These are phyloP conservation scores for Thymelicus sylvestris DNA, from an alignment of 2,888 invertebrate species.

Conservation along the genomic window DNA sequence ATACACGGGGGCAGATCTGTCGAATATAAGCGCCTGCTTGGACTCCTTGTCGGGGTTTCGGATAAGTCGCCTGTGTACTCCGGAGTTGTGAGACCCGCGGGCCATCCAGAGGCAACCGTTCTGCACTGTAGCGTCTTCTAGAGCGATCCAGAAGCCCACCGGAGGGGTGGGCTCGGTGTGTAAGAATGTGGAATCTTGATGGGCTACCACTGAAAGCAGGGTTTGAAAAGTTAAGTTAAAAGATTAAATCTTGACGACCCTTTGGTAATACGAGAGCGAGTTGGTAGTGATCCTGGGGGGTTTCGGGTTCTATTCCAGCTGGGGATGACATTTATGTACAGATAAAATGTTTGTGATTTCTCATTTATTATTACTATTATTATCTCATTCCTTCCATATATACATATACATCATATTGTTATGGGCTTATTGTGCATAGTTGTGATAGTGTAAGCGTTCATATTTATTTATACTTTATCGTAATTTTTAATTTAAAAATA, in stretches of 20 bases:
- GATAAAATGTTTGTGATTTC: no score
- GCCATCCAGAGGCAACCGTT: constrained; percentile 98
- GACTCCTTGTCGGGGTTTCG: constrained; percentile 88
- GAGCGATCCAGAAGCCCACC: constrained; percentile 97
- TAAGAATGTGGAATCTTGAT: constrained; percentile 95
- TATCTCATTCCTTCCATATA: no score
- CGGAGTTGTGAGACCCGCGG: constrained; percentile 95
- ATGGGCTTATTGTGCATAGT: no score
- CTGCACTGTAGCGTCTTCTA: constrained; percentile 95
- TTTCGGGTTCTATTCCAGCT: no score
- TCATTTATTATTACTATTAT: no score
- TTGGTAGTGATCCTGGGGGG: no score
- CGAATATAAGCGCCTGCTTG: constrained; percentile 86
- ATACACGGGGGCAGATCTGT: constrained; percentile 88
- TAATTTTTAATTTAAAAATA: no score
- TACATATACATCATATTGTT: no score
- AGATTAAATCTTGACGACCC: neutral
- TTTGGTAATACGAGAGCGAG: no score
- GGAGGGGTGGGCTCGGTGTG: constrained; percentile 92
- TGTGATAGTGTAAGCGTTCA: no score
- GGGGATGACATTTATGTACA: no score
- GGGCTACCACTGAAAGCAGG: constrained; percentile 86
- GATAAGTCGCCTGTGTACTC: constrained; percentile 89
- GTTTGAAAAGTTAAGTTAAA: neutral
- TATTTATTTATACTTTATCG: no score